Evolutionary conservation across 2,797 vertebrate species (phyloP), one percentile per base, ranked within the genome.

Genomic region (Rhynchonycteris naso): DNA sequence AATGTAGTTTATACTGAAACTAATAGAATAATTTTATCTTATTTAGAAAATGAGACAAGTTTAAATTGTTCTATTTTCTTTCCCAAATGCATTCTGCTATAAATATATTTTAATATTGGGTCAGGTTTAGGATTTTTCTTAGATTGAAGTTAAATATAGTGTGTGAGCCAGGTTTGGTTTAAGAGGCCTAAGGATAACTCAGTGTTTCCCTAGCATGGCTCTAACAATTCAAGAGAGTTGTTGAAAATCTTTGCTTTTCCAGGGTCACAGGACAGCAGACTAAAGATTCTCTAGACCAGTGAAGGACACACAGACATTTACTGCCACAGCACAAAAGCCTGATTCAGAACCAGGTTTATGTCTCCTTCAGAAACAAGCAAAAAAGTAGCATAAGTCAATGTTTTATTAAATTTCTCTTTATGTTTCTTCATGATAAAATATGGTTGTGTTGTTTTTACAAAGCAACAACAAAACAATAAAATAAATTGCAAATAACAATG

Each of bases 11-110:
- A 21, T 56, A 88, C 5, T 43, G 11, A 33, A 66, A 86, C 52
- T 12, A 22, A 43, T 43, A 54, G 50, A 71, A 61, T 22, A 0
- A 76, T 54, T 94, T 92, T 68, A 35, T 82, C 16, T 86, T 47
- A 68, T 2, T 18, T 24, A 94, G 58, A 65, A 92, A 95, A 65
- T 90, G 13, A 76, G 52, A 72, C 2, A 75, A 83, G 28, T 85
- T 72, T 78, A 97, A 95, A 78, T 65, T 86, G 12, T 59, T 95
- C 33, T 43, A 47, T 83, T 93, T 74, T 82, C 14, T 92, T 69
- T 82, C 91, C 30, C 19, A 85, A 90, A 78, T 6, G n/a, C 4
- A 90, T 86, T 74, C 81, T 90, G 50, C 19, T 84, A 1, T 75
- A 84, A 75, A 78, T 81, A 52, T 47, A 84, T 43, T 81, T 5